Evolutionary conservation across 2,797 vertebrate genomes (phyloP).

Genomic region (Nasua narica): DNA sequence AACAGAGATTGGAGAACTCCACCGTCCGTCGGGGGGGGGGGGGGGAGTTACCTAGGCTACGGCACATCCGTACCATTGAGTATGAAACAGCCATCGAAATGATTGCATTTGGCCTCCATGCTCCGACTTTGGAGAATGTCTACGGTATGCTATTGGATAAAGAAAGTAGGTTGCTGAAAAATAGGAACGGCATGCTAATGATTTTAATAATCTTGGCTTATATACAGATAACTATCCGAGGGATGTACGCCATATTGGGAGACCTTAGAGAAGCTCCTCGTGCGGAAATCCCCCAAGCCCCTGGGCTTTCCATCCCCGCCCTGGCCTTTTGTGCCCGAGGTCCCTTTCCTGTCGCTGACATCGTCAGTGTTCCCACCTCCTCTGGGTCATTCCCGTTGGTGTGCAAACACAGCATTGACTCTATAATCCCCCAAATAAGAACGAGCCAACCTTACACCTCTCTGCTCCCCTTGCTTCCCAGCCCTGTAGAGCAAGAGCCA

Average conservation of each 20-base stretch:
- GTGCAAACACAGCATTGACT: neutral
- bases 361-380: neutral
- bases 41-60: neutral
- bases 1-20: neutral
- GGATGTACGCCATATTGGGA: neutral
- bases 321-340: neutral
- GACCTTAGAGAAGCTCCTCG: neutral
- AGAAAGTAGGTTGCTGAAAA: neutral
- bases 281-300: neutral
- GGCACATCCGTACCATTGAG: neutral
- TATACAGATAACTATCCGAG: neutral
- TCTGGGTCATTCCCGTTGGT: neutral
- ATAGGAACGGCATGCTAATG: neutral
- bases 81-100: conserved; percentile 35
- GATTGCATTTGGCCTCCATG: neutral
- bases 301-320: neutral
- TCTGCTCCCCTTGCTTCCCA: neutral
- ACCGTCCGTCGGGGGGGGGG: neutral
- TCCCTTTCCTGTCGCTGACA: neutral
- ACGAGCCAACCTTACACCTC: neutral
- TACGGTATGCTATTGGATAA: conserved; percentile 37
- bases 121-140: neutral
- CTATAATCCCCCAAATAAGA: neutral
- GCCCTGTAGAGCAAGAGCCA: neutral
- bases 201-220: neutral